These are phyloP conservation scores for Hyposoter dolosus DNA, from an alignment of 2,888 invertebrate species.

Conservation along the genomic window DNA sequence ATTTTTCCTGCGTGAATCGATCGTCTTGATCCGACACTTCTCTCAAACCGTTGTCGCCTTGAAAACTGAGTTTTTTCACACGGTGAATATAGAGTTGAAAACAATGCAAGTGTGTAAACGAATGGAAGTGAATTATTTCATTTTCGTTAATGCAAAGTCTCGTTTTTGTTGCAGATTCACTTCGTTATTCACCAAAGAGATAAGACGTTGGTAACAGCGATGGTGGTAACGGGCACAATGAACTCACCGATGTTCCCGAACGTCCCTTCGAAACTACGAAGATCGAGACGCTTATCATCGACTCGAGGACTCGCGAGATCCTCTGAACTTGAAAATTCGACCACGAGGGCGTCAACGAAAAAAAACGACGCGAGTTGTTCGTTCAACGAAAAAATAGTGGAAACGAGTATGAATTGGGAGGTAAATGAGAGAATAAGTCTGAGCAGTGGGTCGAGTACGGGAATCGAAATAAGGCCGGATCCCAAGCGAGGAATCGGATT, in stretches of 20 bases:
- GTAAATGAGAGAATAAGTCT: conserved; percentile 82
- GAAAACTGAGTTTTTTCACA: neutral
- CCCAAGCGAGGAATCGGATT: conserved; percentile 77
- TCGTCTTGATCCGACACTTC: neutral
- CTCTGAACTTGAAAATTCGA: conserved; percentile 56
- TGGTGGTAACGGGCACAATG: conserved; percentile 74
- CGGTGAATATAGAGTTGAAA: neutral
- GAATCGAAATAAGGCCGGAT: conserved; percentile 77
- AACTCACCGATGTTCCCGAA: conserved; percentile 67
- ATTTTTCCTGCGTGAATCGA: conserved; percentile 47
- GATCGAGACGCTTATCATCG: conserved; percentile 81
- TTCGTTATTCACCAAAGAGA: neutral
- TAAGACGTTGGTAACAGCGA: neutral
- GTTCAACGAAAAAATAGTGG: conserved; percentile 58
- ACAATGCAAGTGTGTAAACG: too few species aligned
- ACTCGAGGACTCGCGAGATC: conserved; percentile 76
- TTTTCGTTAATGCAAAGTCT: neutral
- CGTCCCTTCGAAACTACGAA: conserved; percentile 73
- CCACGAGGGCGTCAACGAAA: conserved; percentile 47
- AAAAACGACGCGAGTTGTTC: conserved; percentile 63
- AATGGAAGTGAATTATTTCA: neutral
- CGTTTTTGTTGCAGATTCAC: neutral
- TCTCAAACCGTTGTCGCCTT: too few species aligned
- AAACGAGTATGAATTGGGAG: conserved; percentile 81
- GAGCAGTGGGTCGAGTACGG: conserved; percentile 80